Evolutionary conservation across 2,797 vertebrate species (phyloP).

Genomic region (Takifugu ocellatus): DNA sequence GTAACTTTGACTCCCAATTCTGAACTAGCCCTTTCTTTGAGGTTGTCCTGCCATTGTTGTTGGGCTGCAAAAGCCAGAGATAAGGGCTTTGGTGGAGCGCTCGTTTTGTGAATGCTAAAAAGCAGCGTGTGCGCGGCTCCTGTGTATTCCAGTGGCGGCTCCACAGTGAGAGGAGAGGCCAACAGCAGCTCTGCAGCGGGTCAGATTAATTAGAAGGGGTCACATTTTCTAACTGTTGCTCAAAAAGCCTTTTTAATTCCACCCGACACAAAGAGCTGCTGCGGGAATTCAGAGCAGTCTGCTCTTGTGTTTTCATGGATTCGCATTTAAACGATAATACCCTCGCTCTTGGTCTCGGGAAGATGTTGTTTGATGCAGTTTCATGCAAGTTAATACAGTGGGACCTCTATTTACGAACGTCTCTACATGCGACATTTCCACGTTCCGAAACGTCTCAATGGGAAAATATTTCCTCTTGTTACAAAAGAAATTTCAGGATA

Average conservation of each 20-base stretch:
- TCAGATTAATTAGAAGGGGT: conserved; percentile 25
- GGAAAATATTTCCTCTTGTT: too few relatives aligned
- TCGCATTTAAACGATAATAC: too few relatives aligned
- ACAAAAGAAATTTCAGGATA: too few relatives aligned
- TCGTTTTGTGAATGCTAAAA: conserved; percentile 17
- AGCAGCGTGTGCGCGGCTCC: not conserved
- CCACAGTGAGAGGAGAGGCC: conserved; percentile 6
- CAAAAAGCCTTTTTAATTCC: conserved; percentile 16
- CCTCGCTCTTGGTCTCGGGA: too few relatives aligned
- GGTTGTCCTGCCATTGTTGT: conserved; percentile 6
- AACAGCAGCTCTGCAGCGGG: conserved; percentile 17
- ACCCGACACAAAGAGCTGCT: not conserved
- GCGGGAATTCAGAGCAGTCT: conserved; percentile 11
- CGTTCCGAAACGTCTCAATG: too few relatives aligned
- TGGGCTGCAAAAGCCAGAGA: conserved; percentile 11
- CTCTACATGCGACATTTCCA: too few relatives aligned
- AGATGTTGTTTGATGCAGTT: too few relatives aligned
- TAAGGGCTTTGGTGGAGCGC: conserved; percentile 10
- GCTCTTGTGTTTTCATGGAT: not conserved
- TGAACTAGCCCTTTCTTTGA: conserved; percentile 37
- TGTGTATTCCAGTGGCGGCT: conserved; percentile 17
- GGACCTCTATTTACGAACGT: too few relatives aligned
- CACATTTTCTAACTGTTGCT: conserved; percentile 34
- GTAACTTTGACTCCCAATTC: conserved; percentile 6
- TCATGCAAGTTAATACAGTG: too few relatives aligned